Base-by-base conservation (phyloP, 2,888 invertebrate species). In the Drosophila limbata region DNA sequence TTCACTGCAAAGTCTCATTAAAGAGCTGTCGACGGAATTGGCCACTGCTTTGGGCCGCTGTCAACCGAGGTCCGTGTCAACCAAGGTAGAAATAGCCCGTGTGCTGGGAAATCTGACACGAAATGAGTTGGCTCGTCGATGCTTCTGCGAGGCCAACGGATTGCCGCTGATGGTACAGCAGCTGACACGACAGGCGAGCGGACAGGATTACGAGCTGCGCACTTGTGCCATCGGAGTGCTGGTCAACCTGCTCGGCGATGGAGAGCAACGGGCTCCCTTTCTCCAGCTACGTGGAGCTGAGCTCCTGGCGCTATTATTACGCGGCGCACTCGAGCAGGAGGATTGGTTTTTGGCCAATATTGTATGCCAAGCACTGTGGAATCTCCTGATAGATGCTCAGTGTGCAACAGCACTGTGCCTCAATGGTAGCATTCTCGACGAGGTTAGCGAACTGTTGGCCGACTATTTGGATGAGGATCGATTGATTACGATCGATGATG, bases 21-120 rank as follows among this genome's bases (percentile, higher is more conserved):
- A 84, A 3, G 89, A 92, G 37, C 66, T 93, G 47, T 89, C 91
- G 2, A 73, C 73, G 4, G 81, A 86, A 4, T 59, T 93, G 37
- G 91, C 90, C 33, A 71, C 73, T 0, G 90, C 90, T 1, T 55
- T 93, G 40, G 76, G 77, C 10, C 79, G 69, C n/a, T 81, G 88
- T 67, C 52, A 92, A 77, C 50, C 86, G 83, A 45, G 92, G 77
- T 10, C 39, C 6, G 56, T 70, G 13, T n/a, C 91, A 91, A 92
- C 93, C 64, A 93, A 91, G 51, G 88, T 94, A 75, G 97, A 97
- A 93, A 95, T 96, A 25, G 95, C 96, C 82, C 94, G 97, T 70
- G 97, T 97, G 60, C 94, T 97, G 76, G 97, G 97, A 33, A 97
- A 97, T 93, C 93, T 97, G 76, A 96, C 97, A 1, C 94, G 97